These are phyloP conservation scores for Sesamia inferens DNA, from an alignment of 2,888 invertebrate species.

Conservation along the genomic window DNA sequence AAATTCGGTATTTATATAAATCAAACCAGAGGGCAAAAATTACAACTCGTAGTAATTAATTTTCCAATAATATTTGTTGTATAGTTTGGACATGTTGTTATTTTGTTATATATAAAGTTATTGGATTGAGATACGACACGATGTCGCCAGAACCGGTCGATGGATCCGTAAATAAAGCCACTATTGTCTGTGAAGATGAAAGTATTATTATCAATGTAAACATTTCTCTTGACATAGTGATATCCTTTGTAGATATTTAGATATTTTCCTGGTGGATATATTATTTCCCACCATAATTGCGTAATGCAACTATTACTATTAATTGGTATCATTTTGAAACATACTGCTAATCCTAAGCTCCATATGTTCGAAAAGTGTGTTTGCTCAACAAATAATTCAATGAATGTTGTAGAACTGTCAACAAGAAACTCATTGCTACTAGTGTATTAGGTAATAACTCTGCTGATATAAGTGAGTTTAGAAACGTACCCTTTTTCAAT, in stretches of 20 bases:
- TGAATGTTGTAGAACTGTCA: too few species aligned
- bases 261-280: background rate
- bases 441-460: too few species aligned
- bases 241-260: background rate
- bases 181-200: conserved; percentile 1
- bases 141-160: background rate
- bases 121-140: background rate
- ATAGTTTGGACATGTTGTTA: background rate
- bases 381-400: too few species aligned
- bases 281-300: background rate
- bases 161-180: conserved; percentile 3
- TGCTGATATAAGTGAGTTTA: too few species aligned
- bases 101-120: background rate
- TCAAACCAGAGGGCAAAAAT: background rate
- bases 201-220: conserved; percentile 1
- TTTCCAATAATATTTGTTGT: background rate
- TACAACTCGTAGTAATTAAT: background rate
- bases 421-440: too few species aligned
- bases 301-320: too few species aligned
- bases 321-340: too few species aligned
- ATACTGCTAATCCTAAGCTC: too few species aligned
- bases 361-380: too few species aligned
- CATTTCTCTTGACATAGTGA: background rate
- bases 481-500: too few species aligned
- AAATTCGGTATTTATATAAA: background rate